These are phyloP conservation scores for Morone saxatilis DNA, from an alignment of 2,113 vertebrate species.

Conservation along the genomic window DNA sequence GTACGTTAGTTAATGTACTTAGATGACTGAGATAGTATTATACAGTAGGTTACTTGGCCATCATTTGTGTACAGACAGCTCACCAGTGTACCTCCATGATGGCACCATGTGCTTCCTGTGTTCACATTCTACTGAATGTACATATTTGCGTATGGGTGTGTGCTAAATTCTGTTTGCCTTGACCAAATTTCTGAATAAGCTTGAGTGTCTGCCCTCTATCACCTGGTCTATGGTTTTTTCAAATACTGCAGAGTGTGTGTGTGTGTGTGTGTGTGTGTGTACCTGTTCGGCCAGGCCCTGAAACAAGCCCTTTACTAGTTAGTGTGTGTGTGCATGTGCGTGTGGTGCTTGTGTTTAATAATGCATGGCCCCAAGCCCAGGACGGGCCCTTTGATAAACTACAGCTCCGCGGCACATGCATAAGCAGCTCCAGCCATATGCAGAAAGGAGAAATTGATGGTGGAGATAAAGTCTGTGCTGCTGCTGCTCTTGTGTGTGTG, in stretches of 20 bases:
- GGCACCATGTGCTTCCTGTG: background rate
- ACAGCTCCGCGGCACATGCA: conserved; percentile 82
- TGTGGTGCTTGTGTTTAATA: conserved; percentile 83
- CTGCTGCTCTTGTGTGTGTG: conserved; percentile 41
- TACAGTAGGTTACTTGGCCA: background rate
- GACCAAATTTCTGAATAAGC: conserved; percentile 40
- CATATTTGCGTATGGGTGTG: conserved; percentile 27
- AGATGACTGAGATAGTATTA: background rate
- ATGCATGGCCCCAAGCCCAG: conserved; percentile 84
- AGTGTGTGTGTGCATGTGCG: conserved; percentile 49
- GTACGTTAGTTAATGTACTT: background rate
- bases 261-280: conserved; percentile 28
- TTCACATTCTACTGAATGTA: conserved; percentile 7
- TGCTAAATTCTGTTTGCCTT: conserved; percentile 28
- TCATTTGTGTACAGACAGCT: conserved; percentile 16
- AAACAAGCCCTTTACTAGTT: conserved; percentile 56
- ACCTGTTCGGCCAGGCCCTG: conserved; percentile 65
- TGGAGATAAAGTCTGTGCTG: conserved; percentile 83
- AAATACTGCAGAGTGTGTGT: conserved; percentile 50
- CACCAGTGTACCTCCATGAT: conserved; percentile 4
- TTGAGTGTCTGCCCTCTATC: conserved; percentile 54
- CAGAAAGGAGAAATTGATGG: conserved; percentile 86
- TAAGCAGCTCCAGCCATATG: conserved; percentile 87
- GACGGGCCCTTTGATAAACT: conserved; percentile 87
- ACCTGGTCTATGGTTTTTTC: conserved; percentile 44